These are phyloP conservation scores for Lydus trimaculatus DNA, from an alignment of 2,888 invertebrate species.

Conservation along the genomic window DNA sequence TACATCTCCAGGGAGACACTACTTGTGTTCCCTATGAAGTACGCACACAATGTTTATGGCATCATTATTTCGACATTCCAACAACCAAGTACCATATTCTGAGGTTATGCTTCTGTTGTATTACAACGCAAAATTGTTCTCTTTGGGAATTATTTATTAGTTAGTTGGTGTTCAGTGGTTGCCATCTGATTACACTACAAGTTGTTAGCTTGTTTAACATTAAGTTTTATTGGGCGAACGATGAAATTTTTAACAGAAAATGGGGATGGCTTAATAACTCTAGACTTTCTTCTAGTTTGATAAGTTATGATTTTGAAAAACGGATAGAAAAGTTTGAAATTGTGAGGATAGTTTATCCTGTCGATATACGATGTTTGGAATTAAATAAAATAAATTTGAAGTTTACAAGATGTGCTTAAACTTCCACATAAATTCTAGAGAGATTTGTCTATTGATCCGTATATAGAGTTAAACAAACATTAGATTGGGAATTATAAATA, in stretches of 20 bases:
- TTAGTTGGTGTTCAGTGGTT: conserved; percentile 18
- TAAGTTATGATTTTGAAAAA: neutral
- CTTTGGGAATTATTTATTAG: conserved; percentile 39
- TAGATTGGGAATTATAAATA: neutral
- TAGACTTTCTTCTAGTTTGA: neutral
- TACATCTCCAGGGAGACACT: conserved; percentile 33
- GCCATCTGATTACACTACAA: neutral
- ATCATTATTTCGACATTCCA: conserved; percentile 41
- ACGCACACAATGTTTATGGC: conserved; percentile 43
- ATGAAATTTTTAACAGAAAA: neutral
- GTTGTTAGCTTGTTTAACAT: neutral
- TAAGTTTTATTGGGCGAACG: neutral
- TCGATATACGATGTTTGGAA: conserved; percentile 10
- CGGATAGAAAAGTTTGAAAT: conserved; percentile 5
- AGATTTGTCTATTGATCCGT: neutral
- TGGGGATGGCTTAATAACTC: neutral
- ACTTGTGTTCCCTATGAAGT: conserved; percentile 34
- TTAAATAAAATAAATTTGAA: conserved; percentile 18
- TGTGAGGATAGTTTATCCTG: conserved; percentile 17
- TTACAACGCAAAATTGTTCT: conserved; percentile 37
- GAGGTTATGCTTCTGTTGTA: conserved; percentile 44
- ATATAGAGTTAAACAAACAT: too few relatives aligned
- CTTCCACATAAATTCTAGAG: neutral
- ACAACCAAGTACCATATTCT: conserved; percentile 40
- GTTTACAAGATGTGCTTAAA: conserved; percentile 9